These are phyloP conservation scores for Triplophysa dalaica DNA, from an alignment of 2,113 vertebrate species.

Conservation along the genomic window DNA sequence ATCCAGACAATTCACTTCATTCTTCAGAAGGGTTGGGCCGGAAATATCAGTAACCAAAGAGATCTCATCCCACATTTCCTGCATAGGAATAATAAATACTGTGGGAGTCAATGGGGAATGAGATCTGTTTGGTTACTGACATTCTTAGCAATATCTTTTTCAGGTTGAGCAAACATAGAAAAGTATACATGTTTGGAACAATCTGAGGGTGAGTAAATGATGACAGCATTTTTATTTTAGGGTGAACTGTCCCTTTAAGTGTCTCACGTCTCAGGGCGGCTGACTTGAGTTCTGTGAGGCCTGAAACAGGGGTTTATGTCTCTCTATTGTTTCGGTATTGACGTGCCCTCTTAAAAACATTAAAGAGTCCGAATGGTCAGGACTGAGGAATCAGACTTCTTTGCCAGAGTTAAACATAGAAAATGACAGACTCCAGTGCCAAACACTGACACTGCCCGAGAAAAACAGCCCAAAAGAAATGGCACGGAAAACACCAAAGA, in stretches of 20 bases:
- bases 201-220: too few relatives aligned
- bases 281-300: neutral
- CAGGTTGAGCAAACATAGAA: too few relatives aligned
- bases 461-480: conserved; percentile 41
- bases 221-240: too few relatives aligned
- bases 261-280: neutral
- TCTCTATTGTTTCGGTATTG: conserved; percentile 31
- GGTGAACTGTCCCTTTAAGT: too few relatives aligned
- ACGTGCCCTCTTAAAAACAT: conserved; percentile 27
- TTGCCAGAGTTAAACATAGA: conserved; percentile 74
- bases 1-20: neutral
- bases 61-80: too few relatives aligned
- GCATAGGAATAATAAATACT: too few relatives aligned
- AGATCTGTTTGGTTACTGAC: too few relatives aligned
- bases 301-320: neutral
- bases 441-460: conserved; percentile 53
- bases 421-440: conserved; percentile 71
- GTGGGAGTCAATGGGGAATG: too few relatives aligned
- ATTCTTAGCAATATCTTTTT: too few relatives aligned
- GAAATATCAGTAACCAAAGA: too few relatives aligned
- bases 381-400: conserved; percentile 46
- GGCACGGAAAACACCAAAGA: conserved; percentile 42
- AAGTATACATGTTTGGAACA: too few relatives aligned
- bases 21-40: neutral
- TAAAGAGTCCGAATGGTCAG: conserved; percentile 51